Percentiles rank a stretch among this genome's conserved stretches.
Evolutionary conservation across 2,113 vertebrate genomes (phyloP).

Genomic region (Calyptomena viridis): DNA sequence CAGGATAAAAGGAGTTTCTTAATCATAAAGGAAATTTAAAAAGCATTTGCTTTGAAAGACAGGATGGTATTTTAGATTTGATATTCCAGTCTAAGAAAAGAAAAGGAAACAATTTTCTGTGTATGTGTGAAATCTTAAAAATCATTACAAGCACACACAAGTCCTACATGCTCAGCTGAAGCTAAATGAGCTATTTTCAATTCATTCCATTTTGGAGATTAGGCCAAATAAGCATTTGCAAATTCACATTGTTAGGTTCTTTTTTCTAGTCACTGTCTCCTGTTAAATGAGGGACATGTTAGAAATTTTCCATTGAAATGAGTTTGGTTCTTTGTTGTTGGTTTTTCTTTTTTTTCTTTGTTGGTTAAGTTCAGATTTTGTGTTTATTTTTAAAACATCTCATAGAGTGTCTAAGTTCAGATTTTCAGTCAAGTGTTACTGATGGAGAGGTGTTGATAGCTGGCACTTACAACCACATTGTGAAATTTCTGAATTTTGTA

Average conservation of each 20-base stretch:
- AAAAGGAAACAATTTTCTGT: background rate
- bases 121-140: background rate
- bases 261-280: background rate
- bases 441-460: background rate
- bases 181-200: background rate
- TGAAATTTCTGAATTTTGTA: background rate
- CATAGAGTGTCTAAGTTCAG: background rate
- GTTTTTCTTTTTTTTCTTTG: background rate
- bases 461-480: background rate
- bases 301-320: background rate
- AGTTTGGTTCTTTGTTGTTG: background rate
- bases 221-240: background rate
- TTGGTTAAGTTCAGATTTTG: background rate
- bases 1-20: background rate
- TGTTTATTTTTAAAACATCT: background rate
- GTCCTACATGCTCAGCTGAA: background rate
- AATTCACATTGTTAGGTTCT: background rate
- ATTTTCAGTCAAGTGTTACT: background rate
- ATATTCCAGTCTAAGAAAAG: background rate
- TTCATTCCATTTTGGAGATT: background rate
- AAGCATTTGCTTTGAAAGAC: background rate
- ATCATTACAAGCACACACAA: background rate
- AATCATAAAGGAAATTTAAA: background rate
- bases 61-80: background rate
- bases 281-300: background rate